Conservation (phyloP, 2,888 invertebrate species). For the Desoria tigrina region DNA sequence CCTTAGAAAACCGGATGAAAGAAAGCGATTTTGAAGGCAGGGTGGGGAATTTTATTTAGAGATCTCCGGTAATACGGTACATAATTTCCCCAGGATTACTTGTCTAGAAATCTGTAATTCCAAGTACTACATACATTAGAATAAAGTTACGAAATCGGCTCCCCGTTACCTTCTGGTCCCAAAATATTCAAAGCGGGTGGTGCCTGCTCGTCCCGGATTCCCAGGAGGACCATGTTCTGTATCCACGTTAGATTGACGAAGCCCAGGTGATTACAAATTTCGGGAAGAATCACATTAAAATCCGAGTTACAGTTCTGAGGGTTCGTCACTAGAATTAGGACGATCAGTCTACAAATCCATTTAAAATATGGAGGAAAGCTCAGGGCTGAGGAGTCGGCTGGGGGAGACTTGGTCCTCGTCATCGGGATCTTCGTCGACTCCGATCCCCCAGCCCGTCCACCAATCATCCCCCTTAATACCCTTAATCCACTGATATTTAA, state of each 20-base stretch:
- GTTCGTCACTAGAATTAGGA: not conserved
- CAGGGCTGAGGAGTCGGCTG: no score
- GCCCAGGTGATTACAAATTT: slow-evolving; percentile 46
- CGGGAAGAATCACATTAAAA: slow-evolving; percentile 51
- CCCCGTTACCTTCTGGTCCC: slow-evolving; percentile 41
- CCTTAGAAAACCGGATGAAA: no score
- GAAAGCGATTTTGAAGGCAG: no score
- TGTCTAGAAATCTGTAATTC: not conserved
- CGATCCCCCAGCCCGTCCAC: not conserved
- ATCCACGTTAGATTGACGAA: slow-evolving; percentile 49
- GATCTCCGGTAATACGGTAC: no score
- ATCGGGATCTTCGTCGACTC: not conserved
- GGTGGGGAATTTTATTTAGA: no score
- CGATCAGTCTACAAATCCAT: not conserved
- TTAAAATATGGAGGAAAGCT: not conserved
- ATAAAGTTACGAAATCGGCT: not conserved
- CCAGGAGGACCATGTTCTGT: slow-evolving; percentile 48
- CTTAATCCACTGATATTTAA: slow-evolving; percentile 3
- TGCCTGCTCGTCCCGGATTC: slow-evolving; percentile 48
- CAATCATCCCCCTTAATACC: not conserved
- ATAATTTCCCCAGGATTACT: no score
- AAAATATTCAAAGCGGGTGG: slow-evolving; percentile 46
- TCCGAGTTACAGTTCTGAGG: slow-evolving; percentile 22
- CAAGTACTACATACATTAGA: not conserved
- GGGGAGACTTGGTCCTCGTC: not conserved